Conservation (phyloP, 2,888 invertebrate genomes). For the Erebia palarica region DNA sequence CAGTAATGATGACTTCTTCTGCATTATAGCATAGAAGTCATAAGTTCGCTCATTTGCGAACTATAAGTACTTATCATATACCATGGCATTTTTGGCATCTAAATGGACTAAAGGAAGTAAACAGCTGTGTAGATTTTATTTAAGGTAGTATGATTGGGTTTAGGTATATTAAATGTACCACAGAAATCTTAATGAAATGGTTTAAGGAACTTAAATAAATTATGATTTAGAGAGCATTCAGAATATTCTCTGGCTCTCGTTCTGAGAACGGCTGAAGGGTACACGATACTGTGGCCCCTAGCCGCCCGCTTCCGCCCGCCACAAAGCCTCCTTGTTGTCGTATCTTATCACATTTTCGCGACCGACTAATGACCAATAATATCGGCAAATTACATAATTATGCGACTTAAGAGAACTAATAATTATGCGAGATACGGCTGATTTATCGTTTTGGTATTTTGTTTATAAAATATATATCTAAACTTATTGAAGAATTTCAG, state of each 20-base stretch:
- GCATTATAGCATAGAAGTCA: too few species aligned
- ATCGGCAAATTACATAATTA: slow-evolving; percentile 64
- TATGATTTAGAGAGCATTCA: neutral
- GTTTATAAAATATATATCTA: neutral
- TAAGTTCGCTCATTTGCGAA: too few species aligned
- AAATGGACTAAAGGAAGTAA: too few species aligned
- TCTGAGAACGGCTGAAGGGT: slow-evolving; percentile 37
- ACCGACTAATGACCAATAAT: slow-evolving; percentile 71
- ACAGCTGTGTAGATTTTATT: too few species aligned
- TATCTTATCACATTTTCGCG: slow-evolving; percentile 80
- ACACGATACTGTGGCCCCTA: slow-evolving; percentile 55
- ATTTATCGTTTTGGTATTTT: slow-evolving; percentile 48
- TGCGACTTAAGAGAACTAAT: slow-evolving; percentile 54
- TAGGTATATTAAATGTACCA: too few species aligned
- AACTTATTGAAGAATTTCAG: slow-evolving; percentile 2
- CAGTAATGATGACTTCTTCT: too few species aligned
- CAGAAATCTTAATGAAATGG: too few species aligned
- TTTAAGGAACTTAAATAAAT: neutral
- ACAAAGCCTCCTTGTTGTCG: slow-evolving; percentile 71
- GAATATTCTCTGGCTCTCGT: slow-evolving; percentile 13
- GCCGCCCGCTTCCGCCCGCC: slow-evolving; percentile 46
- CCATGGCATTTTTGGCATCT: too few species aligned
- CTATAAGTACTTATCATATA: too few species aligned
- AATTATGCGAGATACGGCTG: slow-evolving; percentile 39
- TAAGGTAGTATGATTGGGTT: too few species aligned